Percentiles rank a stretch among this genome's conserved stretches.
These are phyloP conservation scores for Argyra leucocephala DNA, from an alignment of 2,888 invertebrate species.

Conservation along the genomic window DNA sequence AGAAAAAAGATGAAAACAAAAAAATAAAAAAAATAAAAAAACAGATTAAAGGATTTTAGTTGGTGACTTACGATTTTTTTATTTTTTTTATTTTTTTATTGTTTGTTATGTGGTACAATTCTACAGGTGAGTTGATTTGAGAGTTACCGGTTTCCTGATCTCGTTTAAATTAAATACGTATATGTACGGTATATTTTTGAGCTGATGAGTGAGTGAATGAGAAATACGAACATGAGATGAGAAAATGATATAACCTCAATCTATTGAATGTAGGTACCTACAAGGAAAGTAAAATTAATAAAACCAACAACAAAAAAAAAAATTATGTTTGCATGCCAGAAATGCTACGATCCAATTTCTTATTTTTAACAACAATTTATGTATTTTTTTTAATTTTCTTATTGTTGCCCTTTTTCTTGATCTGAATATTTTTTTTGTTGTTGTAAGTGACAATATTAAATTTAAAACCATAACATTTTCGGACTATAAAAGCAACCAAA, in stretches of 20 bases:
- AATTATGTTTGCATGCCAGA: no score
- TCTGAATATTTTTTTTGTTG: neutral
- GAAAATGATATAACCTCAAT: no score
- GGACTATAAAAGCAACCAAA: conserved; percentile 16
- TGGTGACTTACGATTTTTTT: neutral
- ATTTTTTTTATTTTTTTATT: neutral
- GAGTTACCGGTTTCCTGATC: neutral
- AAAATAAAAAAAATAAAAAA: no score
- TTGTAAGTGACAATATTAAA: neutral
- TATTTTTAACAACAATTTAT: no score
- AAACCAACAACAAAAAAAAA: no score
- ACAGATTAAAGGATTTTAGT: neutral
- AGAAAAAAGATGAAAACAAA: no score
- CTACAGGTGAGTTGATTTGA: neutral
- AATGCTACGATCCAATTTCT: no score
- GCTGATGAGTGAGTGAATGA: no score
- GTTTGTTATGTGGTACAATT: neutral
- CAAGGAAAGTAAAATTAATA: no score
- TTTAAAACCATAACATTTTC: neutral
- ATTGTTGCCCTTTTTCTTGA: neutral
- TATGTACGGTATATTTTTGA: no score
- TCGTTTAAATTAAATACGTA: neutral
- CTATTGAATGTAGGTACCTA: no score
- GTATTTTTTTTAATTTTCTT: neutral
- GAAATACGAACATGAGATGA: no score